A percentile compares a stretch with the other conserved stretches of the same genome.
Conservation (phyloP, 2,888 invertebrate species). For the Rhagium mordax region DNA sequence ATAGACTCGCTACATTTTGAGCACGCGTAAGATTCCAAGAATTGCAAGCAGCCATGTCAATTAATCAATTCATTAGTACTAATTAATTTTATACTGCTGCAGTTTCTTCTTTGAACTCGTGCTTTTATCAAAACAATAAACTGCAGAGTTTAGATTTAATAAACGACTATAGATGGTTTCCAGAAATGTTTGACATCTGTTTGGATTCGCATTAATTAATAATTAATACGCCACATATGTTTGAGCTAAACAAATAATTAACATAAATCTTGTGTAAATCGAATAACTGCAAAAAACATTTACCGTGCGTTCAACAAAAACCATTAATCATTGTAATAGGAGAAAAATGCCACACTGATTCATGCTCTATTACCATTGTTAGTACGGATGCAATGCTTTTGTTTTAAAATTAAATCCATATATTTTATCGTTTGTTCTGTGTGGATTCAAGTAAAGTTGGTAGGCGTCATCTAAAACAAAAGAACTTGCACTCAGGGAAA, state of each 20-base stretch:
- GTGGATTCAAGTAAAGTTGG: too few relatives aligned
- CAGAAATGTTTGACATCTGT: conserved; percentile 19
- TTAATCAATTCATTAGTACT: conserved; percentile 4
- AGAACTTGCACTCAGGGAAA: too few relatives aligned
- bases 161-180: not conserved
- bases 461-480: too few relatives aligned
- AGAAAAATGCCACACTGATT: not conserved
- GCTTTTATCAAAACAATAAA: conserved; percentile 8
- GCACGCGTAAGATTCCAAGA: not conserved
- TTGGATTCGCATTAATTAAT: conserved; percentile 14
- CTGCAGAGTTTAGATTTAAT: not conserved
- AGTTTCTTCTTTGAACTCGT: not conserved
- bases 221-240: not conserved
- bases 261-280: conserved; percentile 6
- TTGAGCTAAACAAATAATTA: conserved; percentile 8
- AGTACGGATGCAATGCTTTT: too few relatives aligned
- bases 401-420: too few relatives aligned
- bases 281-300: conserved; percentile 5
- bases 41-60: not conserved
- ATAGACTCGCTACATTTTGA: not conserved
- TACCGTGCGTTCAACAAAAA: not conserved
- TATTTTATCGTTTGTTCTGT: too few relatives aligned
- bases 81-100: conserved; percentile 9
- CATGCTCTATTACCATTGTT: not conserved
- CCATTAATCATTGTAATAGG: not conserved